These are phyloP conservation scores for Pocota personata DNA, from an alignment of 2,888 invertebrate species.

Conservation along the genomic window DNA sequence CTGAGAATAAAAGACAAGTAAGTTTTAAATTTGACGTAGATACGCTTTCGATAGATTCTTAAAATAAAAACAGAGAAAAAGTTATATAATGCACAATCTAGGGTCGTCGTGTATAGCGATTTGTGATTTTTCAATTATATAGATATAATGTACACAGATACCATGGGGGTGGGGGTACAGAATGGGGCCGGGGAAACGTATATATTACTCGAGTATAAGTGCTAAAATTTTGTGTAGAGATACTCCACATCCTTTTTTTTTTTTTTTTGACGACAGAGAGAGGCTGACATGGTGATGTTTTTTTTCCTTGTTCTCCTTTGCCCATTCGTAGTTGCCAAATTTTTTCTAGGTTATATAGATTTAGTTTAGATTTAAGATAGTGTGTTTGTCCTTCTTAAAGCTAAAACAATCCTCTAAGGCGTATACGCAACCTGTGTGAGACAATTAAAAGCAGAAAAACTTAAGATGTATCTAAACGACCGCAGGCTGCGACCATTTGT, in stretches of 20 bases:
- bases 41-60: conserved; percentile 83
- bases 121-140: conserved; percentile 44
- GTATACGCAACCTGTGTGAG: conserved; percentile 15
- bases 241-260: not conserved
- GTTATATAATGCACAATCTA: conserved; percentile 68
- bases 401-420: not conserved
- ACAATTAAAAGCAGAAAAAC: conserved; percentile 40
- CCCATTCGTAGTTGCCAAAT: conserved; percentile 62
- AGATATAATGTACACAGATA: conserved; percentile 17
- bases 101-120: conserved; percentile 60
- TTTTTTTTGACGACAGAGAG: conserved; percentile 7
- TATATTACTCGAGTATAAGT: conserved; percentile 16
- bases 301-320: not conserved
- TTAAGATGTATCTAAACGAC: conserved; percentile 24
- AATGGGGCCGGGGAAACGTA: not conserved
- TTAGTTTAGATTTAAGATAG: conserved; percentile 47
- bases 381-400: not conserved
- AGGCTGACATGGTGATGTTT: conserved; percentile 69
- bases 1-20: conserved; percentile 83
- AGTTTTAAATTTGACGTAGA: conserved; percentile 84
- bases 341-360: not conserved
- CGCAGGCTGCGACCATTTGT: conserved; percentile 46
- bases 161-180: not conserved
- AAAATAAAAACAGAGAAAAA: conserved; percentile 74
- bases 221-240: conserved; percentile 30